Base-by-base conservation (phyloP, 2,797 vertebrate genomes). In the Holocentrus rufus region DNA sequence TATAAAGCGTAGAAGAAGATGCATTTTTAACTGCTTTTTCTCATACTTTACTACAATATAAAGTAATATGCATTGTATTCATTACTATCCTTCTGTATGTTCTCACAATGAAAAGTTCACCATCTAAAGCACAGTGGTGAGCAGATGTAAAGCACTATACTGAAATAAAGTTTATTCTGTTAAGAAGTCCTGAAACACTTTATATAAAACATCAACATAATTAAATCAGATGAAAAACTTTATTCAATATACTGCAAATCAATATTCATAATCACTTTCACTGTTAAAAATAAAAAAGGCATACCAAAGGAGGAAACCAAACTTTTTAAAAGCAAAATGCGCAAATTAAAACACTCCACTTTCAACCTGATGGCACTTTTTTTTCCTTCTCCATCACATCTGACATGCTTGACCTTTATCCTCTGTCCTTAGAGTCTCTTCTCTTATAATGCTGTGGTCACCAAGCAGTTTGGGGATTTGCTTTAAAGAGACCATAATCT, bases 401-500 rank as follows among this genome's bases (percentile, higher is more conserved):
- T 55, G 57, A 22, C 22, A 30, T 47, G 10, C 9, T 58, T 36
- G 22, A 53, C 56, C 46, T 71, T 22, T 57, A 47, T 57, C 23
- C 13, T 49, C 25, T 4, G 25, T 27, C 23, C 59, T 31, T 56
- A 50, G 27, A 65, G 15, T 8, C 22, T 14, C 27, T 4, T 53
- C 20, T 17, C 17, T 30, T 50, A 0, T 39, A 58, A 42, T 9
- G 1, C 15, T 31, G 55, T 0, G 10, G 50, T 93, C 88, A 94
- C 92, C 92, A 94, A 4, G 57, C 52, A 6, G 70, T 65, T 61
- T 80, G 72, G 50, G 97, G 96, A 91, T 96, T 95, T 71, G 92
- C 89, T 93, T 96, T 96, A 81, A 94, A 97, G 57, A 87, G 90
- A 58, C 90, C 85, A 79, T 98, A 98, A 91, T 98, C 97, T 68